Base-by-base conservation (phyloP, 2,113 vertebrate genomes). In the Dicaeum eximium region DNA sequence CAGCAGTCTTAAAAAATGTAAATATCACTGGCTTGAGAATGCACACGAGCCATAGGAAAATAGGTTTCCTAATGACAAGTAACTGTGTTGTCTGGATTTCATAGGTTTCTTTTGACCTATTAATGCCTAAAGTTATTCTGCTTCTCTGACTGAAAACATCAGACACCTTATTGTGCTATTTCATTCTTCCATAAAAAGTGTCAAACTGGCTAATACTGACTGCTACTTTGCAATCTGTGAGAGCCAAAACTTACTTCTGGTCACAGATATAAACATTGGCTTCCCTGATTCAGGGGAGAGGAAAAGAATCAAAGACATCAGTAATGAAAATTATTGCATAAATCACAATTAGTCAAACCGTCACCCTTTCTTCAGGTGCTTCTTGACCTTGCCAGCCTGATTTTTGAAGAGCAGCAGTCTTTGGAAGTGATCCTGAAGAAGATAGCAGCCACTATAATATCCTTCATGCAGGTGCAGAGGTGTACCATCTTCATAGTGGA, bases 321-420 rank as follows among this genome's bases (percentile, higher is more conserved):
- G 50, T 25, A 38, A 85, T 9, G 23, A 30, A 57, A 62, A 58
- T 60, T 75, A 47, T 12, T 75, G 22, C 24, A 50, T 61, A 48
- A 73, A 77, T 84, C 38, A 51, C 13, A 19, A 2, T 28, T 31
- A 66, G 33, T 40, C 33, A 64, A 65, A 89, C 77, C 35, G 56
- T 90, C 78, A 67, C 28, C 18, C 95, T 86, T 92, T 33, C 60
- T 61, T 33, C 73, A 99, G 99, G 99, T 99, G 89, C 98, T 99
- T 80, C 96, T 99, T 88, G 99, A 99, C 92, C 98, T 99, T 95
- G 99, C 99, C 85, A 99, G 98, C 94, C 97, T 99, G 83, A 99
- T 99, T 94, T 99, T 99, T 83, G 99, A 99, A 96, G 99, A 99
- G 95, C 99, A 99, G 66, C 99, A 99, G 88, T 99, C 99, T 56